Base-by-base conservation (phyloP, 2,797 vertebrate genomes). In the Pygocentrus nattereri region DNA sequence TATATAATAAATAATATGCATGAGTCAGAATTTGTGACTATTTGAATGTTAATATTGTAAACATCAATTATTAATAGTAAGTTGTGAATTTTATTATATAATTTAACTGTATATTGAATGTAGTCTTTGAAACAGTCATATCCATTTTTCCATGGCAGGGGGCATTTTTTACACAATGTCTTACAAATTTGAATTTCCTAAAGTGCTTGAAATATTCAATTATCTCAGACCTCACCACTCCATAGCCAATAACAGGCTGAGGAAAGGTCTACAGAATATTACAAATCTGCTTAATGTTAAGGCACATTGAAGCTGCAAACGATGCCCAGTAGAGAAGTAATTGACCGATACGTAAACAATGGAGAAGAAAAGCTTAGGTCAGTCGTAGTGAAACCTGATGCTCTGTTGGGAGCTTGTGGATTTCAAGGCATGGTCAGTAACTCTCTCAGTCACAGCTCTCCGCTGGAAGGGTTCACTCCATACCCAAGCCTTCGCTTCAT, bases 141-240 rank as follows among this genome's bases (percentile, higher is more conserved):
- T n/a, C n/a, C n/a, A n/a, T n/a, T n/a, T n/a, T n/a, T n/a, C n/a
- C n/a, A n/a, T n/a, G n/a, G n/a, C n/a, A n/a, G n/a, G n/a, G n/a
- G n/a, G n/a, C n/a, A n/a, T n/a, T n/a, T n/a, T n/a, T n/a, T n/a
- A n/a, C n/a, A n/a, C n/a, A n/a, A n/a, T n/a, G 34, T 34, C 34
- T 34, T 34, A 34, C 34, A 6, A 34, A 34, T 6, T 6, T 34
- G 6, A 56, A 30, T 15, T 44, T 67, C 0, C 27, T 74, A 74
- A 80, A 74, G 78, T 80, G 70, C 59, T 54, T 54, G 23, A 19
- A 50, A 50, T 21, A 4, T 23, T n/a, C 30, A 52, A 64, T 1
- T 27, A 30, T 73, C 0, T 30, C n/a, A 1, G 30, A 5, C 50
- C 52, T n/a, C 25, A 18, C 27, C 7, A 47, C 25, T 25, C 5